Conservation (phyloP, 1,140 invertebrate genomes). For the Euglossa dilemma region DNA sequence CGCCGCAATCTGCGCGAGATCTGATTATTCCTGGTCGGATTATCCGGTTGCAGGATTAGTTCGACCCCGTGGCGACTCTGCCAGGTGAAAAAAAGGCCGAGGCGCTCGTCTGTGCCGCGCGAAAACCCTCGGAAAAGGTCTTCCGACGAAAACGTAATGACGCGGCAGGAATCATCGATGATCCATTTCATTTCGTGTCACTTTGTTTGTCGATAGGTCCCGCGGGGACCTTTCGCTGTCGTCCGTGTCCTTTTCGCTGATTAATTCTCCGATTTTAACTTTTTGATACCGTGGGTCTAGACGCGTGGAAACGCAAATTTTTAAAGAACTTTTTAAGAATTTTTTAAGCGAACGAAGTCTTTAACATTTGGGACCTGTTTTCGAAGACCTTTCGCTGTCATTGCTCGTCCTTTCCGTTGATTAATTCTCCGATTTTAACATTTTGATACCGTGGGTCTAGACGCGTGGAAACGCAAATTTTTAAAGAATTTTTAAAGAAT, state of each 20-base stretch:
- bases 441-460: too few species aligned
- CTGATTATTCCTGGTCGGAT: constrained; percentile 59
- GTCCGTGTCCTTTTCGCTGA: background rate
- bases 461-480: too few species aligned
- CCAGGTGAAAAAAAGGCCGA: background rate
- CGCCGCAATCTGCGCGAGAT: constrained; percentile 15
- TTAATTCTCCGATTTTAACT: too few species aligned
- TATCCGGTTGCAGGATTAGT: constrained; percentile 48
- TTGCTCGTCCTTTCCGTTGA: background rate
- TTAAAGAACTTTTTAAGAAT: too few species aligned
- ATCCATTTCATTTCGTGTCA: background rate
- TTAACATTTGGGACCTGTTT: too few species aligned
- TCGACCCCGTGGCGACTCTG: background rate
- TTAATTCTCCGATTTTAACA: too few species aligned
- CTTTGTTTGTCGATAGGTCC: background rate
- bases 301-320: too few species aligned
- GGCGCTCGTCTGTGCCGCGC: background rate
- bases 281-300: too few species aligned
- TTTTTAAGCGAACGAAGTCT: too few species aligned
- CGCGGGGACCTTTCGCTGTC: background rate
- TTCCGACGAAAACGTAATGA: background rate
- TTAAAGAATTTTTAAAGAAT: too few species aligned
- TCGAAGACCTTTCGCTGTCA: background rate
- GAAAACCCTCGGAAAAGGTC: background rate
- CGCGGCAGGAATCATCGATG: background rate